Percentiles rank a stretch among this genome's conserved stretches.
These are phyloP conservation scores for Platycnemis pennipes DNA, from an alignment of 2,888 invertebrate genomes.

Conservation along the genomic window DNA sequence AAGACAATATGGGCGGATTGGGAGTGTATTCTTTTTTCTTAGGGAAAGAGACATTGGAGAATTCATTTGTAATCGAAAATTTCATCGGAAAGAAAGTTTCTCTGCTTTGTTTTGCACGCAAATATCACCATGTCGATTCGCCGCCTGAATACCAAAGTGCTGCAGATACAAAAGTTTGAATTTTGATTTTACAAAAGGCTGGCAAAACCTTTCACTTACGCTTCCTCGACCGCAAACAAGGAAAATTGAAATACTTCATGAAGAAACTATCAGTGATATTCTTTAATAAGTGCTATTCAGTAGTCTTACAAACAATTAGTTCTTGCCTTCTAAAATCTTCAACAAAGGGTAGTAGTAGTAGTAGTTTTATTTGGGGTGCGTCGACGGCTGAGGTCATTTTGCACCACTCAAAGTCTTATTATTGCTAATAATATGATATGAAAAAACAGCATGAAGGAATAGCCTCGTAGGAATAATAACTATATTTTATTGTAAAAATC, in stretches of 20 bases:
- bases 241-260: background rate
- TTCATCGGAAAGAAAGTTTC: slow-evolving; percentile 2
- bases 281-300: background rate
- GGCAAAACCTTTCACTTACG: background rate
- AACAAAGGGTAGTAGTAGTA: too few relatives aligned
- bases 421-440: too few relatives aligned
- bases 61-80: slow-evolving; percentile 13
- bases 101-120: background rate
- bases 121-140: background rate
- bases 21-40: background rate
- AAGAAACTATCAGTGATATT: background rate
- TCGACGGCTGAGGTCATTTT: too few relatives aligned
- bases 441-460: too few relatives aligned
- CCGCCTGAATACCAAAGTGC: background rate
- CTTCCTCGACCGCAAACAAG: background rate
- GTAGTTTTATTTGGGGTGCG: too few relatives aligned
- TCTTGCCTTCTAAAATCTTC: too few relatives aligned
- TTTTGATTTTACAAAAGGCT: background rate
- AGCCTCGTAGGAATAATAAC: too few relatives aligned
- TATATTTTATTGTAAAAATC: too few relatives aligned
- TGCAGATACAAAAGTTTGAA: background rate
- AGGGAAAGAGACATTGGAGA: background rate
- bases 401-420: too few relatives aligned
- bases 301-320: too few relatives aligned
- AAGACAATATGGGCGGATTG: background rate